Evolutionary conservation across 1,140 invertebrate genomes (phyloP), one percentile per base, ranked within the genome.

Genomic region (Archivesica marissinica): DNA sequence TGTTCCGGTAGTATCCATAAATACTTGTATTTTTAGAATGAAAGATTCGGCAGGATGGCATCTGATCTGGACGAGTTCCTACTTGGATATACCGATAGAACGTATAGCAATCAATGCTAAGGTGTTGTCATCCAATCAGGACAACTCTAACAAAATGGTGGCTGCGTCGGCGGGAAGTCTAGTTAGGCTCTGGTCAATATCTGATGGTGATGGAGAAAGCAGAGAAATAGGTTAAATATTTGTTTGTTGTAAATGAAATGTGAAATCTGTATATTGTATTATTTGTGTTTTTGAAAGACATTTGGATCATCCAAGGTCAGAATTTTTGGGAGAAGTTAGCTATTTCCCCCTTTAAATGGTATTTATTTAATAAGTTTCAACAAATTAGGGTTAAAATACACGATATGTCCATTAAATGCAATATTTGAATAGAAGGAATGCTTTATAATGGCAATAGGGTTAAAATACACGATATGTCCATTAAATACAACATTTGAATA

Each of bases 1-100:
- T n/a, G n/a, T n/a, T n/a, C n/a, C n/a, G n/a, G n/a, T 9, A 44
- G 7, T 44, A 44, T 7, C 41, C 41, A 44, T 44, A 44, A 44
- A 44, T 9, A 44, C 44, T 85, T 80, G 28, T 4, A 39, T 87
- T 91, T 95, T 56, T 90, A 97, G 97, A 92, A 95, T 99, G 87
- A 99, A 98, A 94, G 98, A 99, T 92, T 98, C 97, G 0, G 97
- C 96, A 89, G 98, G 98, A 13, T 99, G 98, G 98, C 98, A 99
- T 90, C 96, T 97, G 88, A 96, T 98, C 7, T 99, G 99, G 94
- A 98, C 97, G 41, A 98, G 98, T 90, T 97, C 98, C 0, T 96
- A 97, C 87, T 97, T 99, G 90, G 97, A 99, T 87, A 96, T 96
- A 13, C 96, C 96, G 23, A 98, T 99, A 87, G 98, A 99, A 92